Conservation (phyloP, 2,888 invertebrate species). For the Phaedon cochleariae region DNA sequence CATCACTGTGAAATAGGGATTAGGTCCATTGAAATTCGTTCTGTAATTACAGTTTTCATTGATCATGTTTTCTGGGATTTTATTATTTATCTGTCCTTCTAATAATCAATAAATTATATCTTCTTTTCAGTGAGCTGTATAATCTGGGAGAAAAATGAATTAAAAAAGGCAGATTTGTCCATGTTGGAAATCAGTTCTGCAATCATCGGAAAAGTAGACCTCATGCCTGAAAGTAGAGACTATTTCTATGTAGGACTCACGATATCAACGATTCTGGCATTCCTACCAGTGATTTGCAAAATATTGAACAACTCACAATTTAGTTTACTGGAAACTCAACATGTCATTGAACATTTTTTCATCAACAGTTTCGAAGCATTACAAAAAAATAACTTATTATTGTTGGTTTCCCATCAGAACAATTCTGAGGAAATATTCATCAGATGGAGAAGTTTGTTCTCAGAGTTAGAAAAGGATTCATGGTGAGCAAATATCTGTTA, state of each 20-base stretch:
- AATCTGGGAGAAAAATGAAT: slow-evolving; percentile 91
- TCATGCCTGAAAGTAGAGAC: slow-evolving; percentile 79
- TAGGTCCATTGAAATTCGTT: too few species aligned
- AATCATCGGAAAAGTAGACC: slow-evolving; percentile 91
- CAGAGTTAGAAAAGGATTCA: slow-evolving; percentile 16
- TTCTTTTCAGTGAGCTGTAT: slow-evolving; percentile 84
- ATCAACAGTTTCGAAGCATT: slow-evolving; percentile 18
- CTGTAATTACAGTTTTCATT: too few species aligned
- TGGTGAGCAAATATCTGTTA: slow-evolving; percentile 22
- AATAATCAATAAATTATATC: background rate
- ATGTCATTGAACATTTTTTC: slow-evolving; percentile 18
- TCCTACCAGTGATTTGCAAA: slow-evolving; percentile 70
- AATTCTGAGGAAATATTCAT: slow-evolving; percentile 18
- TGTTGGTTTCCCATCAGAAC: slow-evolving; percentile 11
- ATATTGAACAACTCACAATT: slow-evolving; percentile 21
- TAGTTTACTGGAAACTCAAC: slow-evolving; percentile 17
- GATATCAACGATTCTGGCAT: slow-evolving; percentile 68
- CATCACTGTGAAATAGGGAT: too few species aligned
- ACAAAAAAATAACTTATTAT: slow-evolving; percentile 1
- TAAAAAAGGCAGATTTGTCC: slow-evolving; percentile 91
- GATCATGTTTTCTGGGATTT: too few species aligned
- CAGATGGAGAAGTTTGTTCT: background rate
- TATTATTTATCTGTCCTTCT: background rate
- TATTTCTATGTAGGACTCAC: slow-evolving; percentile 77
- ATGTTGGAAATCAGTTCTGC: slow-evolving; percentile 94